Evolutionary conservation across 2,888 invertebrate genomes (phyloP).

Genomic region (Nymphalis polychloros): DNA sequence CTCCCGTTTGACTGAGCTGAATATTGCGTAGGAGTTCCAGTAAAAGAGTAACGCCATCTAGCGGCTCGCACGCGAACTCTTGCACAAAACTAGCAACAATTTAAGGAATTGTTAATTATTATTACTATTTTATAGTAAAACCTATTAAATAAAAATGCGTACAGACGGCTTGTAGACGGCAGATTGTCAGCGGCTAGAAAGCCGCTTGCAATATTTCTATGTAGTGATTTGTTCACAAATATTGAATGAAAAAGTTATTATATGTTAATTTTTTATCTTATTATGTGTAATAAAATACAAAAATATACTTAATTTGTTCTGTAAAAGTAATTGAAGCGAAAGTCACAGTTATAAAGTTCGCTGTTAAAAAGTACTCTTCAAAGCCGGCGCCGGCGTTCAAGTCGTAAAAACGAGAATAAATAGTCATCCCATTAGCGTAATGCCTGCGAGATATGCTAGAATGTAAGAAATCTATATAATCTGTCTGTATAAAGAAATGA

Average conservation of each 20-base stretch:
- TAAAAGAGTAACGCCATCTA: constrained; percentile 92
- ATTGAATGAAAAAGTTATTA: no score
- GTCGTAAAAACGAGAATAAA: constrained; percentile 23
- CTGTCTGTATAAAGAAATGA: constrained; percentile 32
- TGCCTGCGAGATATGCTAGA: constrained; percentile 11
- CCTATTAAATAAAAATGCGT: background rate
- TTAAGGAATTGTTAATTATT: background rate
- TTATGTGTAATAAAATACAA: background rate
- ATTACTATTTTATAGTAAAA: background rate
- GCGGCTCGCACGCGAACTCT: constrained; percentile 93
- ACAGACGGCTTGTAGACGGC: no score
- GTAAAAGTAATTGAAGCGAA: constrained; percentile 12
- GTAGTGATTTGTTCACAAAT: no score
- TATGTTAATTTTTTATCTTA: no score
- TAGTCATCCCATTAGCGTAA: constrained; percentile 22
- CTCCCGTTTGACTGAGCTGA: constrained; percentile 89
- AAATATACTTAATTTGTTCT: background rate
- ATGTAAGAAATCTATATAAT: constrained; percentile 25
- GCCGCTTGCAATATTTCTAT: no score
- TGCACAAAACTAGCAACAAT: constrained; percentile 90
- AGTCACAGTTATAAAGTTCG: constrained; percentile 6
- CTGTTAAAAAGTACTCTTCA: constrained; percentile 7
- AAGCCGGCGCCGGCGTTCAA: constrained; percentile 14
- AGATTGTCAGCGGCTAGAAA: no score
- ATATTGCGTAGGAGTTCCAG: constrained; percentile 92